A percentile compares a stretch with the other conserved stretches of the same genome.
phyloP scores from a whole-genome alignment of 2,888 invertebrate genomes.

The Pandemis corylana region DNA sequence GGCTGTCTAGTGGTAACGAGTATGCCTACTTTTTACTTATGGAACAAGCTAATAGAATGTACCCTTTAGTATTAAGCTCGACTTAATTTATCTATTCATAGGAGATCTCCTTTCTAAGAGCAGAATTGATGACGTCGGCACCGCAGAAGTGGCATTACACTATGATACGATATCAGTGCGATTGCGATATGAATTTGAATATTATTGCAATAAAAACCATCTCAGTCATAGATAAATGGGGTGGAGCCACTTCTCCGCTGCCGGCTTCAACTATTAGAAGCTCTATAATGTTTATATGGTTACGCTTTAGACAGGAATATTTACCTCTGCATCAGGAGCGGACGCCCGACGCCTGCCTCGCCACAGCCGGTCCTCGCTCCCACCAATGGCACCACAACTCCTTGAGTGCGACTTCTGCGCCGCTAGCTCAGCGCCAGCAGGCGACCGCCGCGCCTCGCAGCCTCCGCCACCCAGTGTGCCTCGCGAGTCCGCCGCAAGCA shows the following conservation, averaged over 20 bases:
- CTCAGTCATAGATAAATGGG: too few species aligned
- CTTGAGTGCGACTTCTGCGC: conserved; percentile 92
- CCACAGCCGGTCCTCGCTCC: conserved; percentile 85
- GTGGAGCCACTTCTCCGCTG: not conserved
- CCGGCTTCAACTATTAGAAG: not conserved
- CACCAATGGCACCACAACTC: conserved; percentile 94
- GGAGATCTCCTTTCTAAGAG: not conserved
- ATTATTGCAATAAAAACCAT: too few species aligned
- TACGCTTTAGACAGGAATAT: conserved; percentile 10
- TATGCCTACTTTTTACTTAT: not conserved
- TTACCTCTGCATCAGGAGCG: conserved; percentile 81
- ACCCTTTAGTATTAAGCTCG: not conserved
- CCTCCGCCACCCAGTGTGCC: conserved; percentile 91
- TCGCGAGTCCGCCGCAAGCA: conserved; percentile 94
- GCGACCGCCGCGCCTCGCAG: conserved; percentile 91
- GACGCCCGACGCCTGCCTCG: conserved; percentile 77
- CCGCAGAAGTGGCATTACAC: too few species aligned
- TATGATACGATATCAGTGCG: too few species aligned
- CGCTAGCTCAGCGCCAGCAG: conserved; percentile 93
- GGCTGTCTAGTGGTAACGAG: not conserved
- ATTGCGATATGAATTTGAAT: too few species aligned
- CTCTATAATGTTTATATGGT: not conserved
- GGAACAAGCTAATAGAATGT: not conserved
- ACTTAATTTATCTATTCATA: not conserved
- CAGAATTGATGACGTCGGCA: too few species aligned